These are phyloP conservation scores for Crepidodera aurea DNA, from an alignment of 2,888 invertebrate species.

Conservation along the genomic window DNA sequence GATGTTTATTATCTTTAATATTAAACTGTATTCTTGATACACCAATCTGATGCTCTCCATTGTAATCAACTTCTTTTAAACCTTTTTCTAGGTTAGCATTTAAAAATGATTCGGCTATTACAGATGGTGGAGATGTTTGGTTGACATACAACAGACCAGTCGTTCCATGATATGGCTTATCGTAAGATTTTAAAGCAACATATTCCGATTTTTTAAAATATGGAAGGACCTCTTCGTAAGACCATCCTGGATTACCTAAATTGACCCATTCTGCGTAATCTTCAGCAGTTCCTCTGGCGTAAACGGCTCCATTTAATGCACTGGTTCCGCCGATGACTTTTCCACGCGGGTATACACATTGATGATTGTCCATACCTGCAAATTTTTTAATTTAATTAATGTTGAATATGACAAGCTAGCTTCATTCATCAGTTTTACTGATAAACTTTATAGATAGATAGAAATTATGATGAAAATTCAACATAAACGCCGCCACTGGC, in stretches of 20 bases:
- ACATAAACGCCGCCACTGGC: too few species aligned
- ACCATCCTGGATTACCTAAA: slow-evolving; percentile 76
- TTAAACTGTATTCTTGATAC: slow-evolving; percentile 27
- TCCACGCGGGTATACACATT: slow-evolving; percentile 64
- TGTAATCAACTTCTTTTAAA: slow-evolving; percentile 24
- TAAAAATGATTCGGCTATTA: slow-evolving; percentile 13
- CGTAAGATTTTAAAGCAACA: slow-evolving; percentile 3
- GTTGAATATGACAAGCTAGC: too few species aligned
- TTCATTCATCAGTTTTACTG: too few species aligned
- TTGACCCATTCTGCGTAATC: slow-evolving; percentile 78
- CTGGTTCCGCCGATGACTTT: slow-evolving; percentile 83
- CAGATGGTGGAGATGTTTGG: slow-evolving; percentile 20
- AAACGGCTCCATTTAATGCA: slow-evolving; percentile 81
- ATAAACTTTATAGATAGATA: not conserved
- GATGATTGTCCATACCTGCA: slow-evolving; percentile 50
- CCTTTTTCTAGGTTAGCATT: slow-evolving; percentile 63
- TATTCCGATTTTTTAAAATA: slow-evolving; percentile 80
- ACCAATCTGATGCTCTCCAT: slow-evolving; percentile 22
- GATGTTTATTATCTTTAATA: slow-evolving; percentile 26
- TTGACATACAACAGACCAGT: slow-evolving; percentile 65
- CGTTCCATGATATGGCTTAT: slow-evolving; percentile 37
- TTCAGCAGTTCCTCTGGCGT: slow-evolving; percentile 68
- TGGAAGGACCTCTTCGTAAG: slow-evolving; percentile 71
- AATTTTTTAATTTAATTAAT: too few species aligned
- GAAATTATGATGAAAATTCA: not conserved